Conservation (phyloP, 2,888 invertebrate genomes). For the Parnassius mnemosyne region DNA sequence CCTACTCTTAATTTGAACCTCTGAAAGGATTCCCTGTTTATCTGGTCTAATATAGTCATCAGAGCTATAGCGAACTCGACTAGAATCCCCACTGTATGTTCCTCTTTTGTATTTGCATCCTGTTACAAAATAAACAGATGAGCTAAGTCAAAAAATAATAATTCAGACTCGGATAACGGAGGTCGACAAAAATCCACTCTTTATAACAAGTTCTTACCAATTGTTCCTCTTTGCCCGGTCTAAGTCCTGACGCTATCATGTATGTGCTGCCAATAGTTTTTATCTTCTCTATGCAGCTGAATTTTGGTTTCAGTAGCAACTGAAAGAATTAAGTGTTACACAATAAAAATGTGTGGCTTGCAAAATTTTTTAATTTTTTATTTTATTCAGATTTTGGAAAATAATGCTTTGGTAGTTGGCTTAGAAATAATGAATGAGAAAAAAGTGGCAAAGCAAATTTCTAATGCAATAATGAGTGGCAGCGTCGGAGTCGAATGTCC, state of each 20-base stretch:
- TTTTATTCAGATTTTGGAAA: too few relatives aligned
- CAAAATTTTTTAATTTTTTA: too few relatives aligned
- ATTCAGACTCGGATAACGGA: too few relatives aligned
- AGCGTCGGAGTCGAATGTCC: too few relatives aligned
- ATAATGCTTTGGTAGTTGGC: too few relatives aligned
- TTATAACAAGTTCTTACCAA: slow-evolving; percentile 72
- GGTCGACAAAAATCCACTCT: too few relatives aligned
- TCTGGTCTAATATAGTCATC: slow-evolving; percentile 95
- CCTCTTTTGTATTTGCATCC: slow-evolving; percentile 88
- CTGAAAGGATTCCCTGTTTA: slow-evolving; percentile 98
- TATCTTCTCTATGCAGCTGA: slow-evolving; percentile 97
- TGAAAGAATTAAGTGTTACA: slow-evolving; percentile 53
- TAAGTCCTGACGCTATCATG: slow-evolving; percentile 97
- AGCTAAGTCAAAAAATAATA: too few relatives aligned
- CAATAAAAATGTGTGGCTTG: too few relatives aligned
- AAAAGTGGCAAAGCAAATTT: too few relatives aligned
- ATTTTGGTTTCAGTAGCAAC: slow-evolving; percentile 95
- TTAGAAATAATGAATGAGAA: too few relatives aligned
- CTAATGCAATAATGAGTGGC: too few relatives aligned
- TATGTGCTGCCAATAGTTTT: slow-evolving; percentile 99
- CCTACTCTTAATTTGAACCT: slow-evolving; percentile 96
- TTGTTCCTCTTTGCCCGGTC: slow-evolving; percentile 91
- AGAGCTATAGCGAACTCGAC: slow-evolving; percentile 97
- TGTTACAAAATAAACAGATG: slow-evolving; percentile 51
- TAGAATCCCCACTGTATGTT: slow-evolving; percentile 92